Evolutionary conservation across 2,797 vertebrate genomes (phyloP).

Genomic region (Trichosurus vulpecula): DNA sequence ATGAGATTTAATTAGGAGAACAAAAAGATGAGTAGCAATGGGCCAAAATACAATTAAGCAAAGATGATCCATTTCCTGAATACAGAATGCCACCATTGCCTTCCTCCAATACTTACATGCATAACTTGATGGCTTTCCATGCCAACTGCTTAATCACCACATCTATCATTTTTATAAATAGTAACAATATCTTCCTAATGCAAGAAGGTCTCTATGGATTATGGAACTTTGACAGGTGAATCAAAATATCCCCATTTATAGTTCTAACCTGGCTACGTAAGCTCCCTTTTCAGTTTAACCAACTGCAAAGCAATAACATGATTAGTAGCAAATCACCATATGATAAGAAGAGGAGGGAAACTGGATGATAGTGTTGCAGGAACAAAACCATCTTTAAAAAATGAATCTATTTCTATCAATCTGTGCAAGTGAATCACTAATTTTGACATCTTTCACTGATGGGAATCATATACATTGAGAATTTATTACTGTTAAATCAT

Average conservation of each 20-base stretch:
- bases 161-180: not conserved
- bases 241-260: conserved; percentile 22
- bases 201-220: not conserved
- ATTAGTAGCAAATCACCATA: not conserved
- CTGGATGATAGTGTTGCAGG: not conserved
- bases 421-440: conserved; percentile 5
- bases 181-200: not conserved
- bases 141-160: not conserved
- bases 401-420: not conserved
- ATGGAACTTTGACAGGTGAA: conserved; percentile 14
- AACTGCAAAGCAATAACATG: not conserved
- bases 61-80: not conserved
- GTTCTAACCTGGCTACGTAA: not conserved
- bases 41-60: not conserved
- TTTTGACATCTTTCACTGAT: not conserved
- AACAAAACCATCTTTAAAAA: not conserved
- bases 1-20: not conserved
- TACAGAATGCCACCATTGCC: not conserved
- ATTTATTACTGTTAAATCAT: not conserved
- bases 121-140: not conserved
- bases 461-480: not conserved
- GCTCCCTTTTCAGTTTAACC: conserved; percentile 4
- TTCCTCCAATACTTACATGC: not conserved
- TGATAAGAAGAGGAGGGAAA: not conserved
- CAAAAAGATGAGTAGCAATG: not conserved